phyloP scores from a whole-genome alignment of 1,140 invertebrate genomes.

The Cydia amplana region DNA sequence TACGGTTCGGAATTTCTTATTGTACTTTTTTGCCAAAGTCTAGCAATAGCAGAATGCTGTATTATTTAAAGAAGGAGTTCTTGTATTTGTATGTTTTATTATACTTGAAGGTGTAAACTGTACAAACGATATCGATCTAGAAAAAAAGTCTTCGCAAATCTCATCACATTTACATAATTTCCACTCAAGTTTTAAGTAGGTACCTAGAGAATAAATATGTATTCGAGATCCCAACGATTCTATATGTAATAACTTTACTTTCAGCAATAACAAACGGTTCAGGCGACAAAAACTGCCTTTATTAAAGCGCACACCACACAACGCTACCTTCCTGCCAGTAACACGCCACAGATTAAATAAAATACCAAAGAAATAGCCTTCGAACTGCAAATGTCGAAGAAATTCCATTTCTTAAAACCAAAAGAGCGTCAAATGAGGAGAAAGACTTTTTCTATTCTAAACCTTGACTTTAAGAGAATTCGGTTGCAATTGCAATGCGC shows the following conservation, averaged over 20 bases:
- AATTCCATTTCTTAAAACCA: not conserved
- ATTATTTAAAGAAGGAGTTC: too few species aligned
- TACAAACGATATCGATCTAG: too few species aligned
- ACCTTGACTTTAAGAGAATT: not conserved
- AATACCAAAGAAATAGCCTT: not conserved
- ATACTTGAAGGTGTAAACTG: too few species aligned
- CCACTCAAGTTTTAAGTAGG: not conserved
- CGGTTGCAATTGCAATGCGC: not conserved
- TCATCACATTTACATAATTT: too few species aligned
- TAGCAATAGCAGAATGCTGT: not conserved
- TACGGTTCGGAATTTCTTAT: constrained; percentile 11
- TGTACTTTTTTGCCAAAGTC: not conserved
- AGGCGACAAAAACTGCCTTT: constrained; percentile 24
- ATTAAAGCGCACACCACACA: constrained; percentile 8
- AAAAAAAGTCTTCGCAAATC: too few species aligned
- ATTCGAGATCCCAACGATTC: not conserved
- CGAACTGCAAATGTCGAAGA: not conserved
- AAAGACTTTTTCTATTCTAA: not conserved
- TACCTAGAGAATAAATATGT: constrained; percentile 5
- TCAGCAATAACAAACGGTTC: constrained; percentile 12
- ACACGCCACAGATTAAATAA: not conserved
- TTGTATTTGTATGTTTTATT: too few species aligned
- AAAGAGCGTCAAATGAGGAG: not conserved
- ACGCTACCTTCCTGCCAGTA: not conserved
- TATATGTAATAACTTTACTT: constrained; percentile 20